A percentile compares a stretch with the other conserved stretches of the same genome.
These are phyloP conservation scores for Mormyrus lacerda DNA, from an alignment of 2,113 vertebrate genomes.

Conservation along the genomic window DNA sequence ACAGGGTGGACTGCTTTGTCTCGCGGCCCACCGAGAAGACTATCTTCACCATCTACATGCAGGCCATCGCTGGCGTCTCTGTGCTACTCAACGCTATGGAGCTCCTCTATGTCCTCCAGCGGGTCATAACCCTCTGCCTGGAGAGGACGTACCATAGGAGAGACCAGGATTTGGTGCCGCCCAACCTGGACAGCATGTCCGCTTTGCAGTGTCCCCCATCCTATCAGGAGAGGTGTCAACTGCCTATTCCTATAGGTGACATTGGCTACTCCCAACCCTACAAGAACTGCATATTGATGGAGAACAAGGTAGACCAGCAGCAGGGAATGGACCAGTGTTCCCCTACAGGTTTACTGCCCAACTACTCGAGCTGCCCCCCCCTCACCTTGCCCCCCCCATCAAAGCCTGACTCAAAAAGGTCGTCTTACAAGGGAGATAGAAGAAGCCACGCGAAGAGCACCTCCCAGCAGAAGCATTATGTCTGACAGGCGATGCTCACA, in stretches of 20 bases:
- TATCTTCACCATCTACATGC: slow-evolving; percentile 91
- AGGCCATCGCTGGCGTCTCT: slow-evolving; percentile 75
- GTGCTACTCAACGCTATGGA: slow-evolving; percentile 80
- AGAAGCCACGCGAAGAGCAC: slow-evolving; percentile 34
- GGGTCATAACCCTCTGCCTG: slow-evolving; percentile 43
- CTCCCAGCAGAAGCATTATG: slow-evolving; percentile 51
- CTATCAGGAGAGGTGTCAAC: slow-evolving; percentile 28
- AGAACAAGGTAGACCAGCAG: slow-evolving; percentile 29
- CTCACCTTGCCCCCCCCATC: slow-evolving; percentile 30
- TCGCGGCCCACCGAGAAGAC: slow-evolving; percentile 94
- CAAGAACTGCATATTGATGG: slow-evolving; percentile 30
- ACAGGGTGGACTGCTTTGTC: slow-evolving; percentile 86
- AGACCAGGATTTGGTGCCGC: not conserved
- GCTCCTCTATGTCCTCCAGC: slow-evolving; percentile 71
- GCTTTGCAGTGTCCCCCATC: not conserved
- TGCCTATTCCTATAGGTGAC: slow-evolving; percentile 21
- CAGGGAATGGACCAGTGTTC: slow-evolving; percentile 10
- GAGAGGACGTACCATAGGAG: slow-evolving; percentile 40
- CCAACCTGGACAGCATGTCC: not conserved
- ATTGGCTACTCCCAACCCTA: slow-evolving; percentile 28
- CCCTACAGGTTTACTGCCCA: slow-evolving; percentile 40
- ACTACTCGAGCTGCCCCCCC: slow-evolving; percentile 51
- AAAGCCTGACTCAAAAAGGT: slow-evolving; percentile 35
- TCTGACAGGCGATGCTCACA: slow-evolving; percentile 35
- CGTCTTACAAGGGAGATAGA: slow-evolving; percentile 29